phyloP scores from a whole-genome alignment of 2,113 vertebrate species.

The Lophochroa leadbeateri region DNA sequence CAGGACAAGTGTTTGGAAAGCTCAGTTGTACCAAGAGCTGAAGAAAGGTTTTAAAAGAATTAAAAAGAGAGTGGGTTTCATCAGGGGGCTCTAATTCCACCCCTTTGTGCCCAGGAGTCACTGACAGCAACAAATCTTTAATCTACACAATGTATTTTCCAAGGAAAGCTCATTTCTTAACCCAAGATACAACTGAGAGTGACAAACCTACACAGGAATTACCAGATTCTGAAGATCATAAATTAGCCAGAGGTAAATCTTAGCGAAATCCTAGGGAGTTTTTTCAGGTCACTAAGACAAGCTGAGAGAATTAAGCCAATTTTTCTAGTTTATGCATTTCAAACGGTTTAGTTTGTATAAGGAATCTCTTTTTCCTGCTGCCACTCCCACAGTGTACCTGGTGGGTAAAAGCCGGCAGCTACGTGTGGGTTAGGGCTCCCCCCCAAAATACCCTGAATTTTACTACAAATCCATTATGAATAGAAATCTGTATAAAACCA shows the following conservation, averaged over 20 bases:
- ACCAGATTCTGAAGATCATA: not conserved
- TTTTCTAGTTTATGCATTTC: not conserved
- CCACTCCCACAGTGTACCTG: not conserved
- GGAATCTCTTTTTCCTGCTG: not conserved
- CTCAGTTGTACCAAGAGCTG: not conserved
- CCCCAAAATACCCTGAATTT: not conserved
- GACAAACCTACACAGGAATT: not conserved
- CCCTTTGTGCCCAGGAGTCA: not conserved
- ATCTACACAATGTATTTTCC: fast-evolving
- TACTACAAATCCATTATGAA: not conserved
- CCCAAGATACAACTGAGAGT: no score
- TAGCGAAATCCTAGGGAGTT: no score
- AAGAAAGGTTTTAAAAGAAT: not conserved
- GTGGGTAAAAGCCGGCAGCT: not conserved
- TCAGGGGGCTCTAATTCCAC: not conserved
- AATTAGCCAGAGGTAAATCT: not conserved
- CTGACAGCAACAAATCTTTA: not conserved
- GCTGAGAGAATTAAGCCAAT: not conserved
- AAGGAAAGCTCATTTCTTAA: not conserved
- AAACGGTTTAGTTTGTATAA: not conserved
- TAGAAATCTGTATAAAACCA: not conserved
- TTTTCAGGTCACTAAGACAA: not conserved
- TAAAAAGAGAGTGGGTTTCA: not conserved
- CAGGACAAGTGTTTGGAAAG: not conserved
- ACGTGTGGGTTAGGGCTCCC: not conserved